phyloP scores from a whole-genome alignment of 2,888 invertebrate genomes.

The Dryococelus australis region DNA sequence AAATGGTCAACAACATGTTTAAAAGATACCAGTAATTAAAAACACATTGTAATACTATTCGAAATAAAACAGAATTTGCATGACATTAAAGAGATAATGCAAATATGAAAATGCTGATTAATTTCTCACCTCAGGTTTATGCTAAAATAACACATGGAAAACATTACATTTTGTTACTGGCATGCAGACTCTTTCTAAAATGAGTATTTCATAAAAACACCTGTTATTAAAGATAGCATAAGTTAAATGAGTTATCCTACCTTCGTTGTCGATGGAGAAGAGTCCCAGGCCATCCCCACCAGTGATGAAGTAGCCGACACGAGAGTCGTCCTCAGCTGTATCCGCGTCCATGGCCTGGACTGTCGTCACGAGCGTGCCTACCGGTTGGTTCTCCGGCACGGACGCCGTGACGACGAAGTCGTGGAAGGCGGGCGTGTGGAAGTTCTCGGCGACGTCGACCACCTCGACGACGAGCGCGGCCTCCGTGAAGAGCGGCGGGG shows the following conservation, averaged over 20 bases:
- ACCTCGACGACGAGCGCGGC: constrained; percentile 85
- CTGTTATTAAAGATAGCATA: no score
- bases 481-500: constrained; percentile 79
- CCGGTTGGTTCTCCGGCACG: constrained; percentile 81
- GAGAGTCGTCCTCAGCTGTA: constrained; percentile 80
- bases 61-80: no score
- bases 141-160: no score
- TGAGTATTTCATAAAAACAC: no score
- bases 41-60: no score
- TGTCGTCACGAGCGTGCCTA: constrained; percentile 78
- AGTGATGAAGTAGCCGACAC: constrained; percentile 83
- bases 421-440: constrained; percentile 80
- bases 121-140: no score
- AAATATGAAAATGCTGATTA: no score
- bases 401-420: constrained; percentile 79
- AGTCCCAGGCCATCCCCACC: constrained; percentile 91
- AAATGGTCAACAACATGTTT: no score
- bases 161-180: no score
- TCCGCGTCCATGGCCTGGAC: constrained; percentile 84
- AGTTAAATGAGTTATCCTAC: constrained; percentile 61
- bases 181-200: no score
- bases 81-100: no score
- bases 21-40: no score
- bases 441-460: constrained; percentile 94
- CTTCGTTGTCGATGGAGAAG: constrained; percentile 89